These are phyloP conservation scores for Tragopan temminckii DNA, from an alignment of 2,797 vertebrate genomes.

Conservation along the genomic window DNA sequence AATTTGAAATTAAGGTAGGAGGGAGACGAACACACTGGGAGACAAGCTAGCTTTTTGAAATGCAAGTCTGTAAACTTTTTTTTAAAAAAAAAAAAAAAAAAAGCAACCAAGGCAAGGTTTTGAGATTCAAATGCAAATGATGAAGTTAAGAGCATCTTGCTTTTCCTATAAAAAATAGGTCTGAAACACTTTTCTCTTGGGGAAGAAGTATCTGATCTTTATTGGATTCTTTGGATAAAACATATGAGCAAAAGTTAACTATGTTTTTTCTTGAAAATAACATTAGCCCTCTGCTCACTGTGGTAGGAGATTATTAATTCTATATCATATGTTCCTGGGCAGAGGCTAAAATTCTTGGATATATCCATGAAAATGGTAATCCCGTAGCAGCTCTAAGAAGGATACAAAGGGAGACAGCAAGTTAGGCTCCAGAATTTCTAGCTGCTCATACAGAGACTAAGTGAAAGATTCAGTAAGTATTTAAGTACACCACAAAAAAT, in stretches of 20 bases:
- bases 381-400: not conserved
- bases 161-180: not conserved
- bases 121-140: constrained; percentile 34
- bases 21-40: constrained; percentile 17
- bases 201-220: not conserved
- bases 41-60: not conserved
- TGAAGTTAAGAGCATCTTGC: not conserved
- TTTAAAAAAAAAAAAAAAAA: too few relatives aligned
- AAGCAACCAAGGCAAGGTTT: not conserved
- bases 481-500: not conserved
- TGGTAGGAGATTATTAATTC: not conserved
- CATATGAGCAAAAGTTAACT: not conserved
- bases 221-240: not conserved
- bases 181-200: not conserved
- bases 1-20: constrained; percentile 53
- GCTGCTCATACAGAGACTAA: not conserved
- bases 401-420: not conserved
- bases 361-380: not conserved
- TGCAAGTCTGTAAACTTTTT: constrained; percentile 6
- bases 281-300: not conserved
- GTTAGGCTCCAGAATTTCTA: not conserved
- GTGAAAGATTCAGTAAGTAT: not conserved
- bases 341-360: not conserved
- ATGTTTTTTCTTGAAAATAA: not conserved
- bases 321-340: not conserved